Evolutionary conservation across 2,888 invertebrate genomes (phyloP).

Genomic region (Fragum fragum): DNA sequence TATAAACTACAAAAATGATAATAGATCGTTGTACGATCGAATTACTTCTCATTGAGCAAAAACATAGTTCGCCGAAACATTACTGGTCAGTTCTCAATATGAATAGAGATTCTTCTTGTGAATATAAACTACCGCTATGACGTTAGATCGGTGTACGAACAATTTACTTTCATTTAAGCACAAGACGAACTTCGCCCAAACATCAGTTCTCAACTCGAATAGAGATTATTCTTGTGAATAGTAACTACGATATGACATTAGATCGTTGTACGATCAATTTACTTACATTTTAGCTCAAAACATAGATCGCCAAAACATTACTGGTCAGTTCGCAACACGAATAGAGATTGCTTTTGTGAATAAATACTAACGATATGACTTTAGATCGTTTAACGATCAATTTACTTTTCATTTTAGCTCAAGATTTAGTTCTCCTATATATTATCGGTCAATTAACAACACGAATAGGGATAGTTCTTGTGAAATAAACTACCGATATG

Average conservation of each 20-base stretch:
- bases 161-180: too few species aligned
- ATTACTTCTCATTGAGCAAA: neutral
- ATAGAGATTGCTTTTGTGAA: slow-evolving; percentile 72
- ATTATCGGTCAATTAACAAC: slow-evolving; percentile 68
- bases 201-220: slow-evolving; percentile 70
- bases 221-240: slow-evolving; percentile 71
- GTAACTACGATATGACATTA: slow-evolving; percentile 69
- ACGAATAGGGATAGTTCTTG: slow-evolving; percentile 70
- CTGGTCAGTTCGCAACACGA: slow-evolving; percentile 67
- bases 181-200: too few species aligned
- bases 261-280: slow-evolving; percentile 72
- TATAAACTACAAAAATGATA: too few species aligned
- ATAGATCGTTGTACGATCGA: too few species aligned
- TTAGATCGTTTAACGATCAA: slow-evolving; percentile 73
- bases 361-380: slow-evolving; percentile 68
- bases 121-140: too few species aligned
- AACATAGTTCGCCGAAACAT: slow-evolving; percentile 58
- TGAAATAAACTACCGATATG: slow-evolving; percentile 68
- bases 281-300: slow-evolving; percentile 16
- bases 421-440: too few species aligned
- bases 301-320: slow-evolving; percentile 59
- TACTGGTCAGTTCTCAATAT: too few species aligned
- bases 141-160: too few species aligned
- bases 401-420: slow-evolving; percentile 8
- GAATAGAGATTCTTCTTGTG: too few species aligned